Conservation (phyloP, 2,113 vertebrate genomes). For the Vidua chalybeata region DNA sequence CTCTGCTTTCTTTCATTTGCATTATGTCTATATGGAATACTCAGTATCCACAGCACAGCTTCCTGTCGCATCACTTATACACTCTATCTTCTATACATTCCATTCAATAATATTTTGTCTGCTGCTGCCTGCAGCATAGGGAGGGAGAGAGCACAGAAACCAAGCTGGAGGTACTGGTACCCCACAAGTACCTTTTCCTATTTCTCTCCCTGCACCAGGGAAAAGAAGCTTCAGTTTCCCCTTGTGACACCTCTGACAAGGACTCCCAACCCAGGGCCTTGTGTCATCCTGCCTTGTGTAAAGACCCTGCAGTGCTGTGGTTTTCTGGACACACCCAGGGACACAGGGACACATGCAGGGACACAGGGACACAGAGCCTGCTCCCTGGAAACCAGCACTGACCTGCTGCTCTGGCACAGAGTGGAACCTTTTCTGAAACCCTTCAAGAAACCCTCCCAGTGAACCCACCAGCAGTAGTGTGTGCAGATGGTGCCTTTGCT, state of each 20-base stretch:
- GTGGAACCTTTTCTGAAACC: too few relatives aligned
- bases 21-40: neutral
- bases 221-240: neutral
- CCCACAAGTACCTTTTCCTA: neutral
- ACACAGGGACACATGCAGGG: neutral
- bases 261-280: neutral
- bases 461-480: too few relatives aligned
- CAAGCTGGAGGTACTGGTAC: too few relatives aligned
- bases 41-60: neutral
- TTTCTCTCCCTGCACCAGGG: neutral
- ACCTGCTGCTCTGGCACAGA: neutral
- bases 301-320: neutral
- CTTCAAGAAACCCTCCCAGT: too few relatives aligned
- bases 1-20: neutral
- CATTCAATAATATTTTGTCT: neutral
- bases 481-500: neutral
- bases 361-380: neutral
- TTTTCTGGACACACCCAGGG: neutral
- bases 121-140: neutral
- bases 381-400: neutral
- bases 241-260: neutral
- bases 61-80: neutral
- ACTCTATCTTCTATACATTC: neutral
- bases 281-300: neutral
- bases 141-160: too few relatives aligned